Base-by-base conservation (phyloP, 2,797 vertebrate genomes). In the Acestrorhynchus altus region DNA sequence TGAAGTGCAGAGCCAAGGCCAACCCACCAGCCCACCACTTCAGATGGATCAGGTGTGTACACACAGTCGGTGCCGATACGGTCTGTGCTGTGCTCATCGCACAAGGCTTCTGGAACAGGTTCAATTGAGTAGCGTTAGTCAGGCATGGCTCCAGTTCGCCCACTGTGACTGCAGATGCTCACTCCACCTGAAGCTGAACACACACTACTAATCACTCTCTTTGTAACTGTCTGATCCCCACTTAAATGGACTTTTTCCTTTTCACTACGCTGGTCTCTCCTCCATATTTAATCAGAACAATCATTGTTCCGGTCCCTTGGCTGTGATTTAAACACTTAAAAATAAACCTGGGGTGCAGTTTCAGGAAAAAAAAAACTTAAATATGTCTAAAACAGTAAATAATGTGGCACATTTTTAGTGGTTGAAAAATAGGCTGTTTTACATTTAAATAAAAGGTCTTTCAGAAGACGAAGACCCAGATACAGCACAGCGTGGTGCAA, bases 21-120 rank as follows among this genome's bases (percentile, higher is more conserved):
- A 99, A 98, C 92, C 98, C 98, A 24, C 93, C 95, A 15, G 95
- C 96, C 65, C 94, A 95, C 89, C 94, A 96, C 87, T 97, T 96
- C 86, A 94, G 88, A 81, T 99, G 98, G 98, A 96, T 92, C 91
- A 97, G 98, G 98, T 99, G 91, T 89, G 89, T 91, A 69, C 59
- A 57, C 44, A 66, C 47, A 64, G 24, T 49, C 18, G 26, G 42
- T 51, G 42, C 44, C 24, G 35, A 49, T 59, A 60, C 28, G 59
- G 31, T 63, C 51, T 8, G 1, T 35, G 24, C 22, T 57, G 52
- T 56, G 31, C 42, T 54, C 56, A 60, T 44, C 12, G 40, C 47
- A 0, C 54, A 65, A 47, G 22, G 49, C 24, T 61, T 70, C 46
- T 79, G 72, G 64, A 78, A 54, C n/a, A 22, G 31, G 28, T 78